These are phyloP conservation scores for Florisuga fusca DNA, from an alignment of 2,797 vertebrate genomes.

Conservation along the genomic window DNA sequence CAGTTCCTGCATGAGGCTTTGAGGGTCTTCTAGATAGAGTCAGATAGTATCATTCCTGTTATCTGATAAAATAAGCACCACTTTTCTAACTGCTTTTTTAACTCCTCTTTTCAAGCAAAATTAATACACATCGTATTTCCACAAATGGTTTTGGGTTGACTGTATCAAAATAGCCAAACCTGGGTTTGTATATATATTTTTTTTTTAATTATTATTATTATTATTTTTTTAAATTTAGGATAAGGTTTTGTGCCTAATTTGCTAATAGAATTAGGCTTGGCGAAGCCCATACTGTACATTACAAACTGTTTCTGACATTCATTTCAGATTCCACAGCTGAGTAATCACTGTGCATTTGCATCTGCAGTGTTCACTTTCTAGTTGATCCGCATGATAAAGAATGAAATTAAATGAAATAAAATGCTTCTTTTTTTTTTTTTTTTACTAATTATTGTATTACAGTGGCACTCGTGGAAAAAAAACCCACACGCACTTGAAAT, in stretches of 20 bases:
- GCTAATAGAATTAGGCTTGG: background rate
- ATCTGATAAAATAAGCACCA: background rate
- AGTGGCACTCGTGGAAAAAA: background rate
- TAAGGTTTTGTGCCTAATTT: background rate
- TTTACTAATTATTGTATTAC: background rate
- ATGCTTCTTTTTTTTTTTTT: background rate
- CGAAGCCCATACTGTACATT: background rate
- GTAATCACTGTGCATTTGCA: background rate
- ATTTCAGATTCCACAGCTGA: slow-evolving; percentile 20
- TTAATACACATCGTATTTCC: background rate
- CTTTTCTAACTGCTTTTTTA: background rate
- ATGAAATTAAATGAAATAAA: background rate
- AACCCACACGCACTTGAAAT: background rate
- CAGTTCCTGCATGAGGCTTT: background rate
- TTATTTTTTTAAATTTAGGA: background rate
- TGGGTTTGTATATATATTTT: background rate
- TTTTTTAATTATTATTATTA: background rate
- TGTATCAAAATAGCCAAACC: background rate
- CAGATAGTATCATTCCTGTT: background rate
- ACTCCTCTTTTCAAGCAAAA: background rate
- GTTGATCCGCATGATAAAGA: background rate
- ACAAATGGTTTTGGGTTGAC: background rate
- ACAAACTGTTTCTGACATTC: slow-evolving; percentile 5
- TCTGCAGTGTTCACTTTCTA: slow-evolving; percentile 15
- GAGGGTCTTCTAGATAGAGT: background rate